phyloP scores from a whole-genome alignment of 2,888 invertebrate species.

The Himalopsyche anomala region DNA sequence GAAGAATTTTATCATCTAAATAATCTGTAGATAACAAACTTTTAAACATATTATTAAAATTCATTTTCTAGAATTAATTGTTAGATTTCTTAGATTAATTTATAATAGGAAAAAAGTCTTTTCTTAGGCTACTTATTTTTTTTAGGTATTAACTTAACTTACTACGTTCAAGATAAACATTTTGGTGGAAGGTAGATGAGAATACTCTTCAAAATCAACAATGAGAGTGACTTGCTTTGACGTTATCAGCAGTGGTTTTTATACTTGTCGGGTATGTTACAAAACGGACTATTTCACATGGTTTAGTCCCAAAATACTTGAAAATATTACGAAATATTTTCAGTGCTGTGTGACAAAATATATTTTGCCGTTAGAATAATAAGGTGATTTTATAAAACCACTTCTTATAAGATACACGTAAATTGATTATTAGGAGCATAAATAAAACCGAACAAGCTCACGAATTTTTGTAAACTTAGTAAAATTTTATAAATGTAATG shows the following conservation, averaged over 20 bases:
- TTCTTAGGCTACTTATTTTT: too few species aligned
- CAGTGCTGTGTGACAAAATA: background rate
- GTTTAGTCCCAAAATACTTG: constrained; percentile 24
- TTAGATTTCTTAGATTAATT: too few species aligned
- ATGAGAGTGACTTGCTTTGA: constrained; percentile 11
- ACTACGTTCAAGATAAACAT: background rate
- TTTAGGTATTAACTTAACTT: background rate
- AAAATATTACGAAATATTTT: constrained; percentile 36
- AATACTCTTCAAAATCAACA: background rate
- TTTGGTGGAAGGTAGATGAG: background rate
- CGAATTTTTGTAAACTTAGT: too few species aligned
- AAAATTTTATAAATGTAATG: too few species aligned
- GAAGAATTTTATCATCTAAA: too few species aligned
- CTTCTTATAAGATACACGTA: too few species aligned
- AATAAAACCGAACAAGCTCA: too few species aligned
- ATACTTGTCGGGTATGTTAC: background rate
- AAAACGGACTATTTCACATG: constrained; percentile 25
- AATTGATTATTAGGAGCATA: too few species aligned
- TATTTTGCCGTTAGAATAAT: constrained; percentile 36
- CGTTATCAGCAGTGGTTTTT: constrained; percentile 9
- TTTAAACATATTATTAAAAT: too few species aligned
- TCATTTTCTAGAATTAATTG: too few species aligned
- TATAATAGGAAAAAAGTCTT: too few species aligned
- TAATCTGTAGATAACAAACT: too few species aligned
- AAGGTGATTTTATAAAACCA: background rate